Conservation (phyloP, 37 sponge, comb jelly and placozoan genomes). For the Ianthella basta region DNA sequence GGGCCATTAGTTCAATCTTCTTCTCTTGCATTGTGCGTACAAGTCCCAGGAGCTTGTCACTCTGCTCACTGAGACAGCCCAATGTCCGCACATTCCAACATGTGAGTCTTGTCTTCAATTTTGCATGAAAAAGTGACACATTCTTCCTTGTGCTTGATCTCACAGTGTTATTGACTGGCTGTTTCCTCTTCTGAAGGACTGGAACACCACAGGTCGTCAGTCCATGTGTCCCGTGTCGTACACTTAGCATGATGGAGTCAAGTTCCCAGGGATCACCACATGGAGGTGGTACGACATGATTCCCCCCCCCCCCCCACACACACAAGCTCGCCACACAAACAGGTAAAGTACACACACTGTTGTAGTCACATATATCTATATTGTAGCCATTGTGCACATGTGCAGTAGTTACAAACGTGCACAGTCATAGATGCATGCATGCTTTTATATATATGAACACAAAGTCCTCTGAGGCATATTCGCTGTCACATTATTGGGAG, state of each 20-base stretch:
- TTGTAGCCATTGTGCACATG: too few relatives aligned
- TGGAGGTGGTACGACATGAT: background rate
- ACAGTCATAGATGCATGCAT: too few relatives aligned
- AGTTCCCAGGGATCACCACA: slow-evolving; percentile 2
- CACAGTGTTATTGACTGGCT: background rate
- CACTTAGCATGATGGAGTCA: background rate
- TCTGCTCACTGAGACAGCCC: background rate
- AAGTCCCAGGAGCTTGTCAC: background rate
- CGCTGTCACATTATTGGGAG: too few relatives aligned
- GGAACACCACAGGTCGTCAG: slow-evolving; percentile 6
- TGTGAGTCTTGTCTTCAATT: background rate
- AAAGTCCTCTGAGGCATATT: too few relatives aligned
- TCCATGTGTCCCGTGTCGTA: slow-evolving; percentile 2
- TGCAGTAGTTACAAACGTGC: too few relatives aligned
- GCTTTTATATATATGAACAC: too few relatives aligned
- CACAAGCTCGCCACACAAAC: too few relatives aligned
- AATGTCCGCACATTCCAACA: slow-evolving; percentile 6
- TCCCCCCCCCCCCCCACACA: too few relatives aligned
- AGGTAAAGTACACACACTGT: too few relatives aligned
- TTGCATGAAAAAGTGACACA: slow-evolving; percentile 6
- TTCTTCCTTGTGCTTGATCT: background rate
- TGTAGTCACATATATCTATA: too few relatives aligned
- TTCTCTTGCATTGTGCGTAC: background rate
- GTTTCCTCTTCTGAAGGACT: background rate
- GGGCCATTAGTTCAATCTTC: slow-evolving; percentile 1